phyloP scores from a whole-genome alignment of 1,140 invertebrate genomes.

The Dendroctonus ponderosae region DNA sequence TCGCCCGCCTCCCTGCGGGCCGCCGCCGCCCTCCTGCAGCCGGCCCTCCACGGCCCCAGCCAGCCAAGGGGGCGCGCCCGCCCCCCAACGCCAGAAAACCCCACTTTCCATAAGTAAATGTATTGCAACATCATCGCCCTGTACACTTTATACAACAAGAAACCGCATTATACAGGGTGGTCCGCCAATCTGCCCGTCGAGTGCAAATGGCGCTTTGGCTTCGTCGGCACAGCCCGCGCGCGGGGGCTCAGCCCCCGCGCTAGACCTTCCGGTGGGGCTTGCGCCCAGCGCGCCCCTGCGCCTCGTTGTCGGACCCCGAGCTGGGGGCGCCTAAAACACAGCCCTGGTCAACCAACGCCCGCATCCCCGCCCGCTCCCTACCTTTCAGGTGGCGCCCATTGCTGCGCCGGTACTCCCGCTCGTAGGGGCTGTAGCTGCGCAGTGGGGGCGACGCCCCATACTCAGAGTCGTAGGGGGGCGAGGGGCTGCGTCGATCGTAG shows the following conservation, averaged over 20 bases:
- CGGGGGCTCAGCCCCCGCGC: slow-evolving; percentile 21
- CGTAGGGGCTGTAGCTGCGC: slow-evolving; percentile 44
- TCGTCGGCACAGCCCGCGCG: too few species aligned
- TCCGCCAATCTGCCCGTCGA: too few species aligned
- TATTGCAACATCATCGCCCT: slow-evolving; percentile 38
- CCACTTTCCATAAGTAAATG: slow-evolving; percentile 29
- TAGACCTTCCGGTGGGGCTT: slow-evolving; percentile 47
- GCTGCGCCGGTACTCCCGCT: slow-evolving; percentile 18
- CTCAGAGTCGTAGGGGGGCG: slow-evolving; percentile 46
- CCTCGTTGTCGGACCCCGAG: slow-evolving; percentile 48
- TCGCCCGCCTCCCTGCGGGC: slow-evolving; percentile 18
- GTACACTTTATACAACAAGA: slow-evolving; percentile 41
- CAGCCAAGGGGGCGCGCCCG: too few species aligned
- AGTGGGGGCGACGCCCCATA: slow-evolving; percentile 41
- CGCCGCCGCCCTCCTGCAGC: slow-evolving; percentile 23
- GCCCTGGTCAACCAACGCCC: too few species aligned
- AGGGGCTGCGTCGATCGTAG: slow-evolving; percentile 46
- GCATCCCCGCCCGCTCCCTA: too few species aligned
- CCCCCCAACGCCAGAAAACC: too few species aligned
- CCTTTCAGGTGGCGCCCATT: too few species aligned
- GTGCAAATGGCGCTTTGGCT: too few species aligned
- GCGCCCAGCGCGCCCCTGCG: slow-evolving; percentile 44
- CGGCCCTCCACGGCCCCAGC: slow-evolving; percentile 13
- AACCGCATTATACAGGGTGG: not conserved
- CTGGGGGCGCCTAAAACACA: slow-evolving; percentile 38